A percentile compares a stretch with the other conserved stretches of the same genome.
These are phyloP conservation scores for Melanotaenia pygmaea DNA, from an alignment of 2,797 vertebrate species.

Conservation along the genomic window DNA sequence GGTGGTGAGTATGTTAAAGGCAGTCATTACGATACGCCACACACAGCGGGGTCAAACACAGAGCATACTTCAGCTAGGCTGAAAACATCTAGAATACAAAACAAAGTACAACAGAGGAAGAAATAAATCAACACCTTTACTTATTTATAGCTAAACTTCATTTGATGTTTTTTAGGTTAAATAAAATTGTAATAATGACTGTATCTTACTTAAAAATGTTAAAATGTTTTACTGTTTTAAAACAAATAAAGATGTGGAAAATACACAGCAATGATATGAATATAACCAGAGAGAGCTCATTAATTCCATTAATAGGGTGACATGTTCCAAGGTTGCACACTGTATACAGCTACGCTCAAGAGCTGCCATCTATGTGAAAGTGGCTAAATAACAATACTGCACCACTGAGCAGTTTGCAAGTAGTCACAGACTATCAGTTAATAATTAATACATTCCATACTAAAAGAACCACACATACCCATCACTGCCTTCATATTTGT, in stretches of 20 bases:
- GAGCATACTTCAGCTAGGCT: conserved; percentile 55
- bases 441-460: conserved; percentile 80
- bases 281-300: conserved; percentile 53
- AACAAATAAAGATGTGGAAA: conserved; percentile 29
- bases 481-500: conserved; percentile 57
- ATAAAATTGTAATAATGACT: conserved; percentile 11
- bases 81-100: conserved; percentile 47
- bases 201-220: conserved; percentile 10
- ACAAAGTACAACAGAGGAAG: conserved; percentile 27
- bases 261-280: conserved; percentile 39
- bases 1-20: conserved; percentile 72
- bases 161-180: conserved; percentile 21
- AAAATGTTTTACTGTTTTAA: conserved; percentile 38
- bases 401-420: conserved; percentile 62
- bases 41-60: conserved; percentile 72
- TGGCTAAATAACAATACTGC: conserved; percentile 71
- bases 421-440: conserved; percentile 71
- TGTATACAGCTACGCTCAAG: conserved; percentile 54
- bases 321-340: conserved; percentile 69
- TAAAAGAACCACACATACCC: conserved; percentile 56
- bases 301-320: conserved; percentile 62
- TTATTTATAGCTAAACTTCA: conserved; percentile 18
- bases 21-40: conserved; percentile 70
- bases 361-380: conserved; percentile 58
- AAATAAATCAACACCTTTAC: conserved; percentile 16